Evolutionary conservation across 64 coral and sea anemone species (phyloP), one percentile per base, ranked within the genome.

Genomic region (Stichodactyla helianthus): DNA sequence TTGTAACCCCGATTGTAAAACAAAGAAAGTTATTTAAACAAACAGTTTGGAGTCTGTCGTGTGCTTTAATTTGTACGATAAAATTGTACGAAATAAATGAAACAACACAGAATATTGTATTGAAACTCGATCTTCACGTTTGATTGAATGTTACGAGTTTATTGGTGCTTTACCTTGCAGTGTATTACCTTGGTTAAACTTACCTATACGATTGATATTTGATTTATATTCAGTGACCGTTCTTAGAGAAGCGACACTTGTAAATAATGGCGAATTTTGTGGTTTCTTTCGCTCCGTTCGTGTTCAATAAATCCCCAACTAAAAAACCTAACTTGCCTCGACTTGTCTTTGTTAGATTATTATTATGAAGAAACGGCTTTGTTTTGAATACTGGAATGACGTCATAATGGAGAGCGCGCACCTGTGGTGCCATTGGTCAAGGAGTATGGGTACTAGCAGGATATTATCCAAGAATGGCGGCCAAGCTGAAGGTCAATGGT

Each of bases 381-480:
- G 8, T 26, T 74, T 74, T 74, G n/a, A 31, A 74, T 68, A 22
- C 4, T 44, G 35, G 35, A 7, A 5, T 74, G 68, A 74, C 68
- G 68, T 74, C 68, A 27, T 9, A 74, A 13, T 6, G 16, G 4
- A 16, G 62, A 10, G 16, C 14, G 6, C 62, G 19, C 26, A 28
- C 10, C 68, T 74, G 68, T 74, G 25, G 11, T 31, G 10, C 11
- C 68, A 58, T 35, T 51, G 15, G 14, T n/a, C 78, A 81, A 5
- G 50, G 78, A 20, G 51, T 2, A 8, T 81, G 78, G 51, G 78
- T 52, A 81, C 78, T 54, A 18, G 68, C 53, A 81, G 17, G 2
- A 81, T 35, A 26, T 26, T 79, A 79, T 91, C 9, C 83, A 97
- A 97, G 28, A 97, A 97, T 97, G 94, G 91, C 94, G 54, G 68